phyloP scores from a whole-genome alignment of 2,113 vertebrate genomes.

The Tenrec ecaudatus region DNA sequence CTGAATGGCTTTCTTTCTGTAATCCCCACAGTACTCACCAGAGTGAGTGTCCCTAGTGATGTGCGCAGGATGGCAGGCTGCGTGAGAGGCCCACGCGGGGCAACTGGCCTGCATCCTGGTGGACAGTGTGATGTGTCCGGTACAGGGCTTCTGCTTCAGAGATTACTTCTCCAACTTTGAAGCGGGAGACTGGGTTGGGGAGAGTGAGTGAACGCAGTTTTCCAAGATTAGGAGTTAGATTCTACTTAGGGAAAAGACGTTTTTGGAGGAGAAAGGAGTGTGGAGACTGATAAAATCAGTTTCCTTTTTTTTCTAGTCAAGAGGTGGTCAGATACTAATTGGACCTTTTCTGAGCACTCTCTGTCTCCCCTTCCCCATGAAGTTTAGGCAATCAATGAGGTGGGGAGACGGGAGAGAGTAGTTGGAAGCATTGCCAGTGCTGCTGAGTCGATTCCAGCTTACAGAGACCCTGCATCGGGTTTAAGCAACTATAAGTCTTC shows the following conservation, averaged over 20 bases:
- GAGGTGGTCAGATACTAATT: no score
- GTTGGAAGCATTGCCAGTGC: not conserved
- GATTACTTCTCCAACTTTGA: not conserved
- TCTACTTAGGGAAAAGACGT: not conserved
- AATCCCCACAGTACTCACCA: not conserved
- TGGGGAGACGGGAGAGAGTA: not conserved
- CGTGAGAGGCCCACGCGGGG: not conserved
- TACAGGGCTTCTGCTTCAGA: not conserved
- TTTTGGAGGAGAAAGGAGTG: not conserved
- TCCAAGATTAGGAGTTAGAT: not conserved
- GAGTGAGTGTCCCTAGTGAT: not conserved
- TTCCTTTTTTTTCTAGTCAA: not conserved
- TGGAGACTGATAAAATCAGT: not conserved
- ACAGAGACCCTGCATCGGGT: no score
- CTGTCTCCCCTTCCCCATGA: rapidly evolving
- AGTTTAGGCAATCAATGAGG: not conserved
- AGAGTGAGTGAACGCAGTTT: not conserved
- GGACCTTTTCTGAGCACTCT: no score
- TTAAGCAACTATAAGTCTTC: no score
- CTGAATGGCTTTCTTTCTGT: not conserved
- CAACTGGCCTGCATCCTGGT: not conserved
- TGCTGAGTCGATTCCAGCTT: no score
- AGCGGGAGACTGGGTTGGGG: not conserved
- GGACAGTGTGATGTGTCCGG: not conserved
- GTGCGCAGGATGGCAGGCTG: not conserved